Conservation (phyloP, 2,113 vertebrate genomes). For the Taxidea taxus region DNA sequence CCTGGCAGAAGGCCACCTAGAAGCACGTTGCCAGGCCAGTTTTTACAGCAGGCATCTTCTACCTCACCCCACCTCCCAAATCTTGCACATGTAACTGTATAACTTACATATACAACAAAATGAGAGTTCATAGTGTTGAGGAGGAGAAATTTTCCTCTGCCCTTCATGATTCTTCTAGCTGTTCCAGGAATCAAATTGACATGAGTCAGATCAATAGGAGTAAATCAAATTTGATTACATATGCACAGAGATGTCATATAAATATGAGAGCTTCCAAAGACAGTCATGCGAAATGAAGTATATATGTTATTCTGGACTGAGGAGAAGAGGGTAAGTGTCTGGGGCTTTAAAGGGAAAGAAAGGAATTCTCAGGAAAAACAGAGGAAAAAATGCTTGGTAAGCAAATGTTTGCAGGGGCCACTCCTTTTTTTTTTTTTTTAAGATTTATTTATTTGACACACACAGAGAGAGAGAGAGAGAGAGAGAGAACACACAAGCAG, state of each 20-base stretch:
- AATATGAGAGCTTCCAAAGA: neutral
- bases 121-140: neutral
- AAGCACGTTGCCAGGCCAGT: rapidly evolving
- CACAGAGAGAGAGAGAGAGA: no score
- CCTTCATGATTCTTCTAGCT: neutral
- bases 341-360: neutral
- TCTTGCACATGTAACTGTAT: neutral
- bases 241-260: neutral
- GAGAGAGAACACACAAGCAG: no score
- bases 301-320: neutral
- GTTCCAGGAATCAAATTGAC: neutral
- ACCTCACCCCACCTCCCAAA: neutral
- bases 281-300: neutral
- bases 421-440: no score
- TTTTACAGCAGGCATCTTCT: neutral
- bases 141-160: neutral
- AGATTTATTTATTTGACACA: no score
- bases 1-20: neutral
- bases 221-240: neutral
- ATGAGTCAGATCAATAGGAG: neutral
- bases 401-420: neutral
- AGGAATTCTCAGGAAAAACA: neutral
- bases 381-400: neutral
- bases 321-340: neutral
- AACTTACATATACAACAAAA: neutral